Percentiles rank a stretch among this genome's conserved stretches.
phyloP scores from a whole-genome alignment of 2,797 vertebrate genomes.

The Astyanax mexicanus region DNA sequence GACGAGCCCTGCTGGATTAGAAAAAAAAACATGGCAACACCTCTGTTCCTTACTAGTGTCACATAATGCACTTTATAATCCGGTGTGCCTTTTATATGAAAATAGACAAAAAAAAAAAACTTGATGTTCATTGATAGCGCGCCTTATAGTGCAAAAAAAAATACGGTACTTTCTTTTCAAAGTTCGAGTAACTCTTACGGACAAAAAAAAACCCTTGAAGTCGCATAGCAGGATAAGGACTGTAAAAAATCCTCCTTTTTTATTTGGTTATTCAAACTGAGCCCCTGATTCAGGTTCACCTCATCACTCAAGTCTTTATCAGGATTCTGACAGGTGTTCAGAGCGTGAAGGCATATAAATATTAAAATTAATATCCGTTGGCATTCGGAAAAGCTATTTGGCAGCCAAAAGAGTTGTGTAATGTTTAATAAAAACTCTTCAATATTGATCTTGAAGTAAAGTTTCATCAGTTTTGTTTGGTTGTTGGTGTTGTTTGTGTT shows the following conservation, averaged over 20 bases:
- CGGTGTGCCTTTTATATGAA: too few species aligned
- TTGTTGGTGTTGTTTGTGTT: not conserved
- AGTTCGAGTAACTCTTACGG: too few species aligned
- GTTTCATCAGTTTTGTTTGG: not conserved
- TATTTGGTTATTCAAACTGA: constrained; percentile 14
- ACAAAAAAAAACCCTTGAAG: too few species aligned
- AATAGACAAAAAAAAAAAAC: too few species aligned
- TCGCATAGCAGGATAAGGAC: not conserved
- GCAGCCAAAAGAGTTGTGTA: not conserved
- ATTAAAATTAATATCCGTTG: constrained; percentile 5
- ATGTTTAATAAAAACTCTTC: too few species aligned
- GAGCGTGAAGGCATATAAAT: constrained; percentile 27
- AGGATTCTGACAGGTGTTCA: constrained; percentile 44
- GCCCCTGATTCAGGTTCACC: constrained; percentile 31
- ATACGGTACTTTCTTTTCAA: too few species aligned
- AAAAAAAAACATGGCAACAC: too few species aligned
- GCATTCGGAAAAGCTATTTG: not conserved
- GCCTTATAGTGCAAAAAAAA: too few species aligned
- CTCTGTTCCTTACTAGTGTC: too few species aligned
- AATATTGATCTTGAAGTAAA: not conserved
- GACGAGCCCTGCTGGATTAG: too few species aligned
- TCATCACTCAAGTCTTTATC: constrained; percentile 40
- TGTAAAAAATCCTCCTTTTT: not conserved
- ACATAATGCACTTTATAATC: too few species aligned
- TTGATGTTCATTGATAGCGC: too few species aligned